Evolutionary conservation across 2,888 invertebrate species (phyloP), one percentile per base, ranked within the genome.

Genomic region (Leptopilina drosophilae): DNA sequence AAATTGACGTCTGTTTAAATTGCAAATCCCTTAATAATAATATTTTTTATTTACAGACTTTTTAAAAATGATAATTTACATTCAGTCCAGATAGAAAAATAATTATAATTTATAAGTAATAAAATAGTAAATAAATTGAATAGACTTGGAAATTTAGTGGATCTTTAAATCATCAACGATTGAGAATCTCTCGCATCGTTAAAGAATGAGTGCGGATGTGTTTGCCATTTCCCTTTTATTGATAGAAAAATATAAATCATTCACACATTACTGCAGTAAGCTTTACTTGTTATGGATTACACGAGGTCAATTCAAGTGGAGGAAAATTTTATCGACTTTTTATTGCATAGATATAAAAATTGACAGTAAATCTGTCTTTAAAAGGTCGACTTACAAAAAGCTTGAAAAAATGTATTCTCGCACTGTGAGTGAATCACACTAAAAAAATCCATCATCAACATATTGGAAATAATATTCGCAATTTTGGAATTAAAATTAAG

Each of bases 211-310:
- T 62, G 62, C 62, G 62, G 62, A 62, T 62, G 62, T 62, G 62
- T 62, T 62, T 69, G 26, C 33, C n/a, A 53, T 49, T 69, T 69
- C 5, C 53, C 14, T 69, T 33, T 33, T n/a, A 62, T 1, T 26
- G 9, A 69, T 69, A 62, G 7, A 69, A 26, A 69, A 33, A 69
- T 69, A 69, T 69, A 26, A 69, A 14, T 69, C 67, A 26, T 65
- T 8, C 12, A 40, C 40, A 65, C 20, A 62, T 62, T 9, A 62
- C 62, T 62, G 62, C 62, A 20, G 62, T 62, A 26, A 9, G 49
- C 49, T 20, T 62, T 62, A 62, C 62, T 62, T 8, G n/a, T 62
- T 62, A 62, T 62, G 62, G 62, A 62, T 62, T 62, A 62, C 62
- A 62, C 15, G 20, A 62, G 62, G 62, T 62, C 62, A 62, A 62